phyloP scores from a whole-genome alignment of 2,797 vertebrate genomes.

The Garrulus glandarius region DNA sequence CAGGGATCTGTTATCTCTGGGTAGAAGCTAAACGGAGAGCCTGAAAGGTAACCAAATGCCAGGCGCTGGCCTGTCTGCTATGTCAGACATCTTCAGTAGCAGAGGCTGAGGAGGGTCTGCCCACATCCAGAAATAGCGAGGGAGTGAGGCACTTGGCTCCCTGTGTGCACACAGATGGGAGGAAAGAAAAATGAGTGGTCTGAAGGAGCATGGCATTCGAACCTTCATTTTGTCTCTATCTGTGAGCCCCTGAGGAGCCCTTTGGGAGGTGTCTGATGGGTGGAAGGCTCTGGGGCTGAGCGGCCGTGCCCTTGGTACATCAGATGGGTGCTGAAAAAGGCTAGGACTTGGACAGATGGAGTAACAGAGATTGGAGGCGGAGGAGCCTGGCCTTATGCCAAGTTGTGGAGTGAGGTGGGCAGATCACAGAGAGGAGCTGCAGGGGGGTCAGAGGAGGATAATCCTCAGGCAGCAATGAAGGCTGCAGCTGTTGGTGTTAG shows the following conservation, averaged over 20 bases:
- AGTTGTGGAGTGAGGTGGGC: neutral
- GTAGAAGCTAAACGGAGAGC: neutral
- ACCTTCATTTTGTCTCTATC: neutral
- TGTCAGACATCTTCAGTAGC: conserved; percentile 19
- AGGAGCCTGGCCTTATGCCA: conserved; percentile 4
- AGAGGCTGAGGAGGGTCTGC: neutral
- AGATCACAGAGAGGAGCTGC: neutral
- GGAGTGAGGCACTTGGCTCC: neutral
- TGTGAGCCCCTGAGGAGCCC: neutral
- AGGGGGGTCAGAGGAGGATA: conserved; percentile 24
- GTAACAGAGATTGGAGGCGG: neutral
- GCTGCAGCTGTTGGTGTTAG: conserved; percentile 18
- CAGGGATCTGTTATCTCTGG: neutral
- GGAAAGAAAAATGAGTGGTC: neutral
- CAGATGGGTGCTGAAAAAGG: conserved; percentile 11
- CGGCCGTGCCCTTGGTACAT: neutral
- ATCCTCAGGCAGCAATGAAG: neutral
- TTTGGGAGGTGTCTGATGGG: neutral
- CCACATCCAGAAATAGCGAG: neutral
- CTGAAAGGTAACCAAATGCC: conserved; percentile 17
- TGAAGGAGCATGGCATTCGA: neutral
- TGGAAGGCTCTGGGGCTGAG: neutral
- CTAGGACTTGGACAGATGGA: conserved; percentile 42
- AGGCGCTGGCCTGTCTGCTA: conserved; percentile 24
- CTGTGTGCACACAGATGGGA: neutral